Evolutionary conservation across 2,797 vertebrate genomes (phyloP), one percentile per base, ranked within the genome.

Genomic region (Pagetopsis macropterus): DNA sequence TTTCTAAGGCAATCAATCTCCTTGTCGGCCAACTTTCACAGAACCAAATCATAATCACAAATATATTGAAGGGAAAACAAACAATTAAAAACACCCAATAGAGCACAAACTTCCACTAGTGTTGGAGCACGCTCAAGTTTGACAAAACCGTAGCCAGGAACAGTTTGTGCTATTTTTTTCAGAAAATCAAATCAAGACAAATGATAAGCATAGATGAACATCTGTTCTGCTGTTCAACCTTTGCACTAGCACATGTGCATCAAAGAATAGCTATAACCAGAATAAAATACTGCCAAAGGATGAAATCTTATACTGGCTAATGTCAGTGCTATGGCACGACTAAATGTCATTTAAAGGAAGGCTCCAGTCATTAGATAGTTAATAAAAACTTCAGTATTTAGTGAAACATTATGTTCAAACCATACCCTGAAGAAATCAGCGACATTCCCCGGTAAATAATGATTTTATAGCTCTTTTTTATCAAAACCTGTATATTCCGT

Each of bases 311-410:
- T n/a, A 1, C 59, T 33, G 9, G 13, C 33, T 71, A 45, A 58
- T 81, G 59, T 49, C 31, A 72, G 31, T 59, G 71, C 49, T 43
- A 46, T 82, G 52, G 52, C 61, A 48, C 27, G 64, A 76, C 61
- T 55, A 37, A 67, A 49, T 64, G 21, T 81, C 19, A 76, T 65
- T 78, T 21, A 21, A 21, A 21, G 21, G 21, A 21, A 21, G 21
- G 21, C 21, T 21, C 21, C 21, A 21, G 21, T 21, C 21, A 21
- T 21, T 21, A 21, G 21, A 21, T 21, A 21, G 2, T 21, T 21
- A 21, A 21, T 21, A 21, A 21, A 21, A 21, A 21, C 21, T 2
- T 21, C 21, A 21, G 21, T 21, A 21, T 21, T 21, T 21, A 21
- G 21, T 2, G 21, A 21, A 21, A 21, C 21, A 21, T 21, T 21